Evolutionary conservation across 2,113 vertebrate species (phyloP).

Genomic region (Delphinapterus leucas): DNA sequence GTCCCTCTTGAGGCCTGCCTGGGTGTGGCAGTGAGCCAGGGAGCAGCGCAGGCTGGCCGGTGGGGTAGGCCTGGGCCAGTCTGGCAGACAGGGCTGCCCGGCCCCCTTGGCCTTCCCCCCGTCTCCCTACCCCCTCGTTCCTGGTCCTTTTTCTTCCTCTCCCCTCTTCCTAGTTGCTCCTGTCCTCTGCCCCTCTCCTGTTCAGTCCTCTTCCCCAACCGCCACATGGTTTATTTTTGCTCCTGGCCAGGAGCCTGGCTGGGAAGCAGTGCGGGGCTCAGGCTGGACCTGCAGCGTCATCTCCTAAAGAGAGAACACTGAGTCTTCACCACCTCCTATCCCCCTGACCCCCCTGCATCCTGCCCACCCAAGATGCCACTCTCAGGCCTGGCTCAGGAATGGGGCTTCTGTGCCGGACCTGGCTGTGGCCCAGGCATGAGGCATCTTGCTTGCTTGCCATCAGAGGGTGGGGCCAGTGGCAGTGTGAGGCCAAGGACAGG

Average conservation of each 20-base stretch:
- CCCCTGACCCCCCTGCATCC: not conserved
- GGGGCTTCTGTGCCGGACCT: not conserved
- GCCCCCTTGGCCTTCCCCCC: rapidly evolving
- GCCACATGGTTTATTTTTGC: not conserved
- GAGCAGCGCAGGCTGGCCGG: not conserved
- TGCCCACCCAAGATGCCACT: not conserved
- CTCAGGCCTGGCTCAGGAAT: not conserved
- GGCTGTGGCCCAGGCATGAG: not conserved
- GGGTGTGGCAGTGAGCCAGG: not conserved
- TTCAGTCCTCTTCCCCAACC: not conserved
- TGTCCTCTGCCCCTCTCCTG: not conserved
- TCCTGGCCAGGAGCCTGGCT: not conserved
- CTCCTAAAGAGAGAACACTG: not conserved
- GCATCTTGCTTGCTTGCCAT: not conserved
- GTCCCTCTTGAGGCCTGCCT: not conserved
- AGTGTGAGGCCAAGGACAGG: not conserved
- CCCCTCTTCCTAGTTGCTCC: conserved; percentile 9
- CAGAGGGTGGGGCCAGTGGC: not conserved
- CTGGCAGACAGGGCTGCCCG: not conserved
- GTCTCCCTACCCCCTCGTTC: not conserved
- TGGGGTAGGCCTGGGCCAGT: not conserved
- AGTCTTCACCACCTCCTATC: not conserved
- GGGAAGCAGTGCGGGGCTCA: not conserved
- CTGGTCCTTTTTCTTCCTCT: conserved; percentile 26
- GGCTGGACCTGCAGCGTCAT: not conserved